Evolutionary conservation across 1,140 invertebrate species (phyloP), one percentile per base, ranked within the genome.

Genomic region (Drosophila miranda): DNA sequence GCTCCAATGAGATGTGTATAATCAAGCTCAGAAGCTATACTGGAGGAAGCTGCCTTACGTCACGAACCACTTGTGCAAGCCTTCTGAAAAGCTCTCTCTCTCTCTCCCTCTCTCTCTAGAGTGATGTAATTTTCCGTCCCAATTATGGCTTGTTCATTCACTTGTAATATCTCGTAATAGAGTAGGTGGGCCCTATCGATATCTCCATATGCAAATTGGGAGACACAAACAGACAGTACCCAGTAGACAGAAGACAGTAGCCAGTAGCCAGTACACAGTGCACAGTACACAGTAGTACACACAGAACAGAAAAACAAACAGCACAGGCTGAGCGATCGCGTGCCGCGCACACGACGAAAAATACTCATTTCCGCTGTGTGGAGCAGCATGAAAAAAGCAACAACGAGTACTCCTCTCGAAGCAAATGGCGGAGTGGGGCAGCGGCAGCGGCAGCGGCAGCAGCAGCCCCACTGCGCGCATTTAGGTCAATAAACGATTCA

Each of bases 401-500:
- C 38, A 13, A 59, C 34, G 34, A 13, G 11, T 4, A 26, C 34
- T 30, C 30, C 30, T 30, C 30, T 8, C 30, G 8, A 30, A 8
- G 30, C 45, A 68, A 13, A 41, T 14, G 43, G 13, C 21, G 26
- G 8, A 26, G 23, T 26, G 23, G 4, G 23, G 23, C 23, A 26
- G 3, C 0, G 23, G 23, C 23, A 26, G 23, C 19, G 0, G 23
- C 23, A 26, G 23, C 1, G 23, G 3, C 23, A 5, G 16, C 3
- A 3, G 41, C 9, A 19, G 43, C 0, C 28, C 9, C 8, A 8
- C 26, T 11, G 6, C 48, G 38, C 38, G 60, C 53, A 59, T 43
- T 59, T 72, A 52, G 76, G 63, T 75, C 68, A 79, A 79, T 76
- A 79, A 76, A 76, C 68, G 63, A 64, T 73, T 60, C 52, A 57